These are phyloP conservation scores for Drosophila quinaria DNA, from an alignment of 2,888 invertebrate genomes.

Conservation along the genomic window DNA sequence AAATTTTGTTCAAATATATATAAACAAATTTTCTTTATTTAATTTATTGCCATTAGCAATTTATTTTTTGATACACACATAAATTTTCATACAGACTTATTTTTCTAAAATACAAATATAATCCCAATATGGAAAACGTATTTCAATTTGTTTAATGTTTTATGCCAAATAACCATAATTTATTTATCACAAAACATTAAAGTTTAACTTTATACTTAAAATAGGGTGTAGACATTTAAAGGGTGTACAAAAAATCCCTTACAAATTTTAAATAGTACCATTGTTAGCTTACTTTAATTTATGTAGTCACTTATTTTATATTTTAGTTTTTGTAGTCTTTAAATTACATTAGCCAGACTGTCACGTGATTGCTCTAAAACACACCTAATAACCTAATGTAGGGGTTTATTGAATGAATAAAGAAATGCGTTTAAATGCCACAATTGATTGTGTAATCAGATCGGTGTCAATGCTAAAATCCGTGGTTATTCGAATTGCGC, in stretches of 20 bases:
- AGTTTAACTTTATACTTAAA: neutral
- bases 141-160: slow-evolving; percentile 57
- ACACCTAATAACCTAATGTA: neutral
- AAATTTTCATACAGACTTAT: slow-evolving; percentile 17
- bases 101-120: slow-evolving; percentile 11
- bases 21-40: slow-evolving; percentile 31
- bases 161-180: slow-evolving; percentile 22
- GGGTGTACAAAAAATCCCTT: neutral
- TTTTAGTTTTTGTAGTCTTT: slow-evolving; percentile 52
- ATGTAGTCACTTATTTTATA: slow-evolving; percentile 44
- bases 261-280: neutral
- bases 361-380: slow-evolving; percentile 36
- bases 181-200: slow-evolving; percentile 56
- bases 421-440: slow-evolving; percentile 72
- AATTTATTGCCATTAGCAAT: slow-evolving; percentile 56
- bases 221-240: too few relatives aligned
- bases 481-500: slow-evolving; percentile 27
- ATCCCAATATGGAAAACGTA: slow-evolving; percentile 74
- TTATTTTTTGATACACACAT: slow-evolving; percentile 36
- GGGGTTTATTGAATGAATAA: slow-evolving; percentile 14
- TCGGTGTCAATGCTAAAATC: slow-evolving; percentile 31
- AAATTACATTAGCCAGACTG: slow-evolving; percentile 38
- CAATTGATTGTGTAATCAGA: slow-evolving; percentile 23
- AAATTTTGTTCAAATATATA: slow-evolving; percentile 54
- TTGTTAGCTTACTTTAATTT: neutral